Percentiles rank a stretch among this genome's conserved stretches.
phyloP scores from a whole-genome alignment of 1,140 invertebrate species.

The Aradophagus sp. region DNA sequence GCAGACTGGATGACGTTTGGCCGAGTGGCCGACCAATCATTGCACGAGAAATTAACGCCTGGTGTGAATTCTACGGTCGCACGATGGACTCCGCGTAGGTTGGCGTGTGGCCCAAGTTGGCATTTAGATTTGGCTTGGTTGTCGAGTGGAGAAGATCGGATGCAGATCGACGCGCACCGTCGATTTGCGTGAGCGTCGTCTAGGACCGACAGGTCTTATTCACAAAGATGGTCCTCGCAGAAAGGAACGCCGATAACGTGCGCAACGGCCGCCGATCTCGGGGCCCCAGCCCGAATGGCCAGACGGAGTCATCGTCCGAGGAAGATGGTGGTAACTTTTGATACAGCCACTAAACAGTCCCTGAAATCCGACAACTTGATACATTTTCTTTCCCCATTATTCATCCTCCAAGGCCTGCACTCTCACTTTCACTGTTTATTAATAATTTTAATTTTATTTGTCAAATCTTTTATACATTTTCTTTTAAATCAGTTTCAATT shows the following conservation, averaged over 20 bases:
- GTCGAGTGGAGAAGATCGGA: slow-evolving; percentile 22
- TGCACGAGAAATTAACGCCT: slow-evolving; percentile 54
- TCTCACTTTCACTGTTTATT: no score
- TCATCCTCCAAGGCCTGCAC: no score
- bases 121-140: slow-evolving; percentile 62
- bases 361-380: no score
- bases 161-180: slow-evolving; percentile 20
- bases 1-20: no score
- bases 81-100: slow-evolving; percentile 51
- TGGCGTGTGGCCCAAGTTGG: slow-evolving; percentile 14
- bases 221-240: slow-evolving; percentile 86
- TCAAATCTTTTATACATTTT: no score
- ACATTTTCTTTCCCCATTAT: no score
- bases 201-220: neutral
- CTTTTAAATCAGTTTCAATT: no score
- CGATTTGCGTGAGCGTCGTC: slow-evolving; percentile 25
- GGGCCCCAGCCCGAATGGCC: slow-evolving; percentile 91
- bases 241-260: slow-evolving; percentile 86
- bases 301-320: slow-evolving; percentile 86
- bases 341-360: no score
- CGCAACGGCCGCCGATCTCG: slow-evolving; percentile 89
- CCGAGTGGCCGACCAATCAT: slow-evolving; percentile 67
- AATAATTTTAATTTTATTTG: no score
- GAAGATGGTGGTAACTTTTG: slow-evolving; percentile 83
- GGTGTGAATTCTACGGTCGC: slow-evolving; percentile 69